phyloP scores from a whole-genome alignment of 2,888 invertebrate genomes.

The Silvanus unidentatus region DNA sequence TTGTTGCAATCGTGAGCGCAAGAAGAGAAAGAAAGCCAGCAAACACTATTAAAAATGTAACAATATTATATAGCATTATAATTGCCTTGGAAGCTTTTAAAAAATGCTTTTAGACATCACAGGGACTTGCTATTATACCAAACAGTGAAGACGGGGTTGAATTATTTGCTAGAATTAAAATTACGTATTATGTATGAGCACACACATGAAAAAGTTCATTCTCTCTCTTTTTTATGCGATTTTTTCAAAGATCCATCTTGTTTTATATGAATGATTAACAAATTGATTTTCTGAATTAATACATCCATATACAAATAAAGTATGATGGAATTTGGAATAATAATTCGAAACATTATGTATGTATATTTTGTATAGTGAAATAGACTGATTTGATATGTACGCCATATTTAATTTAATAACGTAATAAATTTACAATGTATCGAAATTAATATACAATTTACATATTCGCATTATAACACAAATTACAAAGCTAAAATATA shows the following conservation, averaged over 20 bases:
- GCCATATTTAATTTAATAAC: constrained; percentile 35
- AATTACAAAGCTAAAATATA: constrained; percentile 34
- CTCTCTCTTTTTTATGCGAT: no score
- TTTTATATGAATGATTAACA: no score
- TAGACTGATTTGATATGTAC: constrained; percentile 8
- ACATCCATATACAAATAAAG: no score
- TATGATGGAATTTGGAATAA: constrained; percentile 19
- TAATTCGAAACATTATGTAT: constrained; percentile 17
- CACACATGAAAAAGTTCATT: no score
- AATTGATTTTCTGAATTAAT: no score
- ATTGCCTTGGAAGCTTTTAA: constrained; percentile 26
- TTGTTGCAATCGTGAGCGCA: constrained; percentile 14
- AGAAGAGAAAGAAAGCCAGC: constrained; percentile 15
- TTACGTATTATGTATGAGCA: no score
- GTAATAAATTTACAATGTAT: constrained; percentile 36
- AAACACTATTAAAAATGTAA: constrained; percentile 21
- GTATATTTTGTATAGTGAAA: constrained; percentile 6
- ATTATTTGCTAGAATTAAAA: constrained; percentile 23
- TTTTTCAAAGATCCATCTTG: no score
- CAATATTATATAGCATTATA: constrained; percentile 28
- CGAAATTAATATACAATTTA: constrained; percentile 36
- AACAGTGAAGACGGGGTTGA: constrained; percentile 20
- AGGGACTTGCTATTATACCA: constrained; percentile 3
- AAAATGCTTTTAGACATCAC: constrained; percentile 25
- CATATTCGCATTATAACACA: constrained; percentile 37